phyloP scores from a whole-genome alignment of 2,797 vertebrate genomes.

The Oreochromis grahami region DNA sequence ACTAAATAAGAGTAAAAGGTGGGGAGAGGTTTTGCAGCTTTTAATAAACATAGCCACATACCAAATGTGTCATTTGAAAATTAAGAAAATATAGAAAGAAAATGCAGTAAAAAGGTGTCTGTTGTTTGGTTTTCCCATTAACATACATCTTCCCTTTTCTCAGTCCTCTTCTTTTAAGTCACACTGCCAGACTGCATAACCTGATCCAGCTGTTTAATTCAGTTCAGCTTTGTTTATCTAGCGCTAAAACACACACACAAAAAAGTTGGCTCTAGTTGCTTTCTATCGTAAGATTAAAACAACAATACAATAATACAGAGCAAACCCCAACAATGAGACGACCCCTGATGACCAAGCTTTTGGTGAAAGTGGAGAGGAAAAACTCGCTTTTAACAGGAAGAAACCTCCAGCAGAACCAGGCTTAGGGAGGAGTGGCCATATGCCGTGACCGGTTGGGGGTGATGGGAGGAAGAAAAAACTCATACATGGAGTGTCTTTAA shows the following conservation, averaged over 20 bases:
- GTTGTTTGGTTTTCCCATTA: background rate
- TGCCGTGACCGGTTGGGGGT: background rate
- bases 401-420: background rate
- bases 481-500: background rate
- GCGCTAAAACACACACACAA: background rate
- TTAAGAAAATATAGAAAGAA: background rate
- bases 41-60: background rate
- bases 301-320: background rate
- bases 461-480: background rate
- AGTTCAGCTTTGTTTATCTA: background rate
- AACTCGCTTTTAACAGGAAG: background rate
- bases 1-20: background rate
- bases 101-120: background rate
- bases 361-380: background rate
- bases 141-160: background rate
- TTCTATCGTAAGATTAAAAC: background rate
- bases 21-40: background rate
- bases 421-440: background rate
- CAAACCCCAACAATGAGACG: background rate
- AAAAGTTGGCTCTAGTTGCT: background rate
- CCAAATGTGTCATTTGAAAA: background rate
- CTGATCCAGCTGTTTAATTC: background rate
- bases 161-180: background rate
- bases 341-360: background rate
- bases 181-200: background rate